Conservation (phyloP, 2,888 invertebrate genomes). For the Quadriops clusia region DNA sequence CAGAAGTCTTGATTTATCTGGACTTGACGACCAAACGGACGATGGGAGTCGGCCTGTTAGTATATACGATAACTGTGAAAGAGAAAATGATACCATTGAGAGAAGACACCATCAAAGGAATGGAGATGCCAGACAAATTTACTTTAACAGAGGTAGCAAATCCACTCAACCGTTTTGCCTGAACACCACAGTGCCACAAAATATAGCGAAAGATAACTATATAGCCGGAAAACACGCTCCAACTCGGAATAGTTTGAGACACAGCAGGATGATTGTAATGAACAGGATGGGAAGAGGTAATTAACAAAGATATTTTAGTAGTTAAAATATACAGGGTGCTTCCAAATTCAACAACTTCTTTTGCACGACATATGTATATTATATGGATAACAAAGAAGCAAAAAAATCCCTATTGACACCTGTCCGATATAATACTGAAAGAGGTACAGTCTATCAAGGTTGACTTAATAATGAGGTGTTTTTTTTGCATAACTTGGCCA, state of each 20-base stretch:
- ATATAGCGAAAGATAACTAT: constrained; percentile 48
- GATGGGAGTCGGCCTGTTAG: constrained; percentile 35
- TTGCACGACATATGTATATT: background rate
- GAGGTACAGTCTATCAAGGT: background rate
- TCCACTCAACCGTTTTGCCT: constrained; percentile 43
- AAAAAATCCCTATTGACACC: no score
- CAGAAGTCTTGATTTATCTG: no score
- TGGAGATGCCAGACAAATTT: background rate
- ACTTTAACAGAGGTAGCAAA: constrained; percentile 17
- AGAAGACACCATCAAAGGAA: constrained; percentile 5
- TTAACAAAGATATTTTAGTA: no score
- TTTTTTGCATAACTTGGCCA: no score
- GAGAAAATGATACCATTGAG: no score
- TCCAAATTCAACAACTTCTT: no score
- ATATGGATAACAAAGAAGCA: constrained; percentile 3
- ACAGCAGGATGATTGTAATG: constrained; percentile 58
- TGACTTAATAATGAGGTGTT: no score
- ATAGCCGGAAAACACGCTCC: constrained; percentile 56
- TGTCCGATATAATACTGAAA: background rate
- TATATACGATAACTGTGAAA: constrained; percentile 39
- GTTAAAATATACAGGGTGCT: no score
- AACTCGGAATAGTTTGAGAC: constrained; percentile 54
- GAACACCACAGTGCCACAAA: constrained; percentile 57
- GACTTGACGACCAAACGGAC: no score
- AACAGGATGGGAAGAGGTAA: constrained; percentile 44